Percentiles rank a stretch among this genome's conserved stretches.
Conservation (phyloP, 2,797 vertebrate species). For the Melanotaenia maccullochi region DNA sequence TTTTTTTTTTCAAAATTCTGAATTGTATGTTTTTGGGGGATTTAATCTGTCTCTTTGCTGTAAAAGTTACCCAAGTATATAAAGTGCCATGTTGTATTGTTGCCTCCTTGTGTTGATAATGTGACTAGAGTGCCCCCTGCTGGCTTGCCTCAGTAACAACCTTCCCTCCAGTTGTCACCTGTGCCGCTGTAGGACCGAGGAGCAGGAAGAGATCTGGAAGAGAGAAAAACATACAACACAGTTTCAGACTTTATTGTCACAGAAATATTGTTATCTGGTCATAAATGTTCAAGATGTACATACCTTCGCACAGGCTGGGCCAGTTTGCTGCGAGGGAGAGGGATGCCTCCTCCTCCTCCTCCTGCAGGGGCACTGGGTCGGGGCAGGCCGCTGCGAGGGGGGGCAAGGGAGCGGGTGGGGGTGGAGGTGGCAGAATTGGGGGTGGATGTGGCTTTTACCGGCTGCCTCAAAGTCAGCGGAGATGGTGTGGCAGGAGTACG, state of each 20-base stretch:
- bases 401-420: constrained; percentile 88
- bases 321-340: constrained; percentile 97
- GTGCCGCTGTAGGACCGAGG: constrained; percentile 88
- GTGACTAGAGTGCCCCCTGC: constrained; percentile 75
- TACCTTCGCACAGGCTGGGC: constrained; percentile 97
- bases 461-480: constrained; percentile 93
- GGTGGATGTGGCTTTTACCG: constrained; percentile 91
- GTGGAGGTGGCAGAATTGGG: constrained; percentile 87
- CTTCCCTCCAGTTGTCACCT: constrained; percentile 97
- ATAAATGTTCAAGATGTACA: background rate
- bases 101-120: constrained; percentile 86
- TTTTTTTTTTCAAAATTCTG: constrained; percentile 33
- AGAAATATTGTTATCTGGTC: background rate
- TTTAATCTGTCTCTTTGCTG: constrained; percentile 67
- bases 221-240: background rate
- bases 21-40: constrained; percentile 37
- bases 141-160: constrained; percentile 90
- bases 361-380: constrained; percentile 89
- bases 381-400: constrained; percentile 91
- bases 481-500: constrained; percentile 91
- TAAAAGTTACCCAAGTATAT: constrained; percentile 87
- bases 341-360: constrained; percentile 88
- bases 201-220: constrained; percentile 90
- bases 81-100: constrained; percentile 92
- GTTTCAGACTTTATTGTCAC: background rate